Percentiles rank a stretch among this genome's conserved stretches.
phyloP scores from a whole-genome alignment of 2,888 invertebrate species.

The Cryptosula pallasiana region DNA sequence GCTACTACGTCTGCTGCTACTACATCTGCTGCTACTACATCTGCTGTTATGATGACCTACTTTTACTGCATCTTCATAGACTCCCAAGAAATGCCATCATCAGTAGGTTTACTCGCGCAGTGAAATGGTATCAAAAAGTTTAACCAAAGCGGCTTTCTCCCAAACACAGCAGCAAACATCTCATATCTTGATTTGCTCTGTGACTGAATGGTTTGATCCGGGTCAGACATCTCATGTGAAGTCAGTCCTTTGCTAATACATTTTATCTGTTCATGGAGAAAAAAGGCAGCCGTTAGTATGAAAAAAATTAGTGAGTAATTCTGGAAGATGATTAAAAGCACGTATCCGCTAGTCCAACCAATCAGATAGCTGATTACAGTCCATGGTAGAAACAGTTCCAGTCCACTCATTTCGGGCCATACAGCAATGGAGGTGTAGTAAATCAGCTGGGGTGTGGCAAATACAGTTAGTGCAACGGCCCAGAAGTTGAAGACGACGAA shows the following conservation, averaged over 20 bases:
- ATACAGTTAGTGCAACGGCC: constrained; percentile 33
- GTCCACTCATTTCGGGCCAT: not conserved
- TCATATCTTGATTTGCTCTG: not conserved
- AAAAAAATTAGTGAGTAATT: constrained; percentile 36
- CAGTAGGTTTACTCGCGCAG: constrained; percentile 2
- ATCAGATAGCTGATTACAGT: not conserved
- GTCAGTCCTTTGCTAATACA: constrained; percentile 36
- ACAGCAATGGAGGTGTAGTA: not conserved
- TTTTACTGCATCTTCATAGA: constrained; percentile 11
- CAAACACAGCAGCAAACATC: constrained; percentile 6
- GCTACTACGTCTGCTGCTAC: too few species aligned
- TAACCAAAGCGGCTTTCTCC: not conserved
- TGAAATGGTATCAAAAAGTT: constrained; percentile 16
- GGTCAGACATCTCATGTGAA: constrained; percentile 34
- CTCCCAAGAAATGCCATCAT: constrained; percentile 7
- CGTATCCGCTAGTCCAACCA: constrained; percentile 27
- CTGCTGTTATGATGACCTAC: too few species aligned
- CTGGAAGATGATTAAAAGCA: constrained; percentile 32
- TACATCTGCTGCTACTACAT: too few species aligned
- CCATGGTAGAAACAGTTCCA: constrained; percentile 10
- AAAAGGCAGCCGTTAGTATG: constrained; percentile 32
- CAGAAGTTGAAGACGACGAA: constrained; percentile 43
- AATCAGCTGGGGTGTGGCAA: constrained; percentile 28
- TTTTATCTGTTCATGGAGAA: constrained; percentile 32
- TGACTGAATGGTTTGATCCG: not conserved